phyloP scores from a whole-genome alignment of 2,797 vertebrate genomes.

The Graptemys geographica region DNA sequence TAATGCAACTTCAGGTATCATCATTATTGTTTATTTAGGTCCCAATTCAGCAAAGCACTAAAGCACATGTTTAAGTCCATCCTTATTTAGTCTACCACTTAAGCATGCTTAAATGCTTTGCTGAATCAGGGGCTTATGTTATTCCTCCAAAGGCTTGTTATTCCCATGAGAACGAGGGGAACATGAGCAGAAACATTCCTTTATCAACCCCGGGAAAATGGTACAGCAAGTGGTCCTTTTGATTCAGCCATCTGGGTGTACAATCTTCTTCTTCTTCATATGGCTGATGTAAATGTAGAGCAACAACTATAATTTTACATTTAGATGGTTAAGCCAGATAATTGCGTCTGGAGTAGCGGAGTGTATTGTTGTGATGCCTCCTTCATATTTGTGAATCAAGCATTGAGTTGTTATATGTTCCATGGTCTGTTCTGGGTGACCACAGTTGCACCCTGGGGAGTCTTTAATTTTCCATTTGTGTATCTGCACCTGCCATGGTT shows the following conservation, averaged over 20 bases:
- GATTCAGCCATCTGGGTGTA: neutral
- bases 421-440: too few relatives aligned
- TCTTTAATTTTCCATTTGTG: too few relatives aligned
- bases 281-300: too few relatives aligned
- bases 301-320: too few relatives aligned
- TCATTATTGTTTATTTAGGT: neutral
- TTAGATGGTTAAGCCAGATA: too few relatives aligned
- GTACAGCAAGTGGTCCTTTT: neutral
- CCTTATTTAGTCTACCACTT: neutral
- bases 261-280: neutral
- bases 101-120: neutral
- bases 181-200: neutral
- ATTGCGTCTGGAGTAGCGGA: too few relatives aligned
- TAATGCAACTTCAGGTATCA: neutral
- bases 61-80: neutral
- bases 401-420: too few relatives aligned
- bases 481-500: too few relatives aligned
- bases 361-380: too few relatives aligned
- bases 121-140: neutral
- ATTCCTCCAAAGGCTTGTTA: neutral
- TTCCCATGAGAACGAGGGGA: neutral
- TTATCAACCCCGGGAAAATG: neutral
- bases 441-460: too few relatives aligned
- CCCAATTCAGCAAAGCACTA: neutral
- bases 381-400: too few relatives aligned